These are phyloP conservation scores for Callospermophilus lateralis DNA, from an alignment of 2,113 vertebrate genomes.

Conservation along the genomic window DNA sequence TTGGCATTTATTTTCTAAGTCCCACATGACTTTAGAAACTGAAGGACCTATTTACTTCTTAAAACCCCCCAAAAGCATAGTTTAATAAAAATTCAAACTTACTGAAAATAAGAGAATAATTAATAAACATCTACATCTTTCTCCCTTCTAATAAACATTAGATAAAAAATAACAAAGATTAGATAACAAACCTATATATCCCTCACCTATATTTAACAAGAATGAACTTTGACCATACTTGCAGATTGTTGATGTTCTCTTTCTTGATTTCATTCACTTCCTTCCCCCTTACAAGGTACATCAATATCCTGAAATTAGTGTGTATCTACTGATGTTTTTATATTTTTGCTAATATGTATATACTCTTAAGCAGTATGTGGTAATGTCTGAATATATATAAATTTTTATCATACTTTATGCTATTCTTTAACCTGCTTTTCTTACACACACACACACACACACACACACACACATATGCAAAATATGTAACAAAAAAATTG, in stretches of 20 bases:
- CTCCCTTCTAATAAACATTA: no score
- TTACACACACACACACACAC: no score
- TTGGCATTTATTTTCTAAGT: slow-evolving; percentile 36
- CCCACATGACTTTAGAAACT: neutral
- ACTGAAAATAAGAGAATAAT: neutral
- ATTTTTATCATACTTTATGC: neutral
- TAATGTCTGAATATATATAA: neutral
- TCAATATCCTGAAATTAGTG: neutral
- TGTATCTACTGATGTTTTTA: neutral
- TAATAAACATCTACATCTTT: no score
- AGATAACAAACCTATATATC: neutral
- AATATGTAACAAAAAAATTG: no score
- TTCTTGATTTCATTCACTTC: neutral
- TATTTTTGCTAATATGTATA: neutral
- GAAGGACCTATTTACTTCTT: neutral
- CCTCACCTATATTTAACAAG: neutral
- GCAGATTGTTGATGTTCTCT: neutral
- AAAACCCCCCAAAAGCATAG: neutral
- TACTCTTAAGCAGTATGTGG: neutral
- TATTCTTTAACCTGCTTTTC: neutral
- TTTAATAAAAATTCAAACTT: slow-evolving; percentile 36
- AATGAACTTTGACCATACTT: neutral
- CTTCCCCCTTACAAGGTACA: neutral
- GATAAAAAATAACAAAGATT: no score
- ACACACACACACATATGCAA: no score